These are phyloP conservation scores for Verasper variegatus DNA, from an alignment of 2,113 vertebrate genomes.

Conservation along the genomic window DNA sequence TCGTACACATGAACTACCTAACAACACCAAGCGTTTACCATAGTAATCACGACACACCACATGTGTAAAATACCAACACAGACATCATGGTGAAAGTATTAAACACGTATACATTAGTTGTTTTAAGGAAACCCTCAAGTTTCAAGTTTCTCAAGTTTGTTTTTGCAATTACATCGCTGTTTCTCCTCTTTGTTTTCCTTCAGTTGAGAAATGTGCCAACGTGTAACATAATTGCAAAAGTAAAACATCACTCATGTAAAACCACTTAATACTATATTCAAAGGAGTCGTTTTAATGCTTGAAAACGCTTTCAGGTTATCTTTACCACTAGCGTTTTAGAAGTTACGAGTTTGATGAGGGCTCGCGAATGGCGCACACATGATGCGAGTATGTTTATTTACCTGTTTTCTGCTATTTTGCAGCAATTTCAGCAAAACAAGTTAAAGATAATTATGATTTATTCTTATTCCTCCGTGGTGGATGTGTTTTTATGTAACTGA, in stretches of 20 bases:
- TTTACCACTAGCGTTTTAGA: rapidly evolving
- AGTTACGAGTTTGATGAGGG: background rate
- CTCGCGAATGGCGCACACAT: constrained; percentile 23
- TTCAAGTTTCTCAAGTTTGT: too few species aligned
- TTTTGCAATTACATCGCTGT: too few species aligned
- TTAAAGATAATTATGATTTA: too few species aligned
- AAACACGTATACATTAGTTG: too few species aligned
- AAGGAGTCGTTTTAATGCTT: rapidly evolving
- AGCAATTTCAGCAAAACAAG: background rate
- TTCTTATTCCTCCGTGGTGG: too few species aligned
- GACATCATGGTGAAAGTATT: rapidly evolving
- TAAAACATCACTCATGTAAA: too few species aligned
- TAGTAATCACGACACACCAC: constrained; percentile 23
- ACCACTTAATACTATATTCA: rapidly evolving
- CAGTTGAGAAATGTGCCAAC: background rate
- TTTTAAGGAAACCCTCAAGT: too few species aligned
- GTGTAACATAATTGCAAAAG: background rate
- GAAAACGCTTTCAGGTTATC: rapidly evolving
- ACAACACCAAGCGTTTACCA: constrained; percentile 9
- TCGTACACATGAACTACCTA: background rate
- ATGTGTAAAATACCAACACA: background rate
- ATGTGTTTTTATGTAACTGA: background rate
- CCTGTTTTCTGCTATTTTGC: background rate
- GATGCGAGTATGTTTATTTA: background rate
- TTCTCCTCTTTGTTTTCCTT: too few species aligned